Evolutionary conservation across 2,113 vertebrate genomes (phyloP), one percentile per base, ranked within the genome.

Genomic region (Carassius auratus): DNA sequence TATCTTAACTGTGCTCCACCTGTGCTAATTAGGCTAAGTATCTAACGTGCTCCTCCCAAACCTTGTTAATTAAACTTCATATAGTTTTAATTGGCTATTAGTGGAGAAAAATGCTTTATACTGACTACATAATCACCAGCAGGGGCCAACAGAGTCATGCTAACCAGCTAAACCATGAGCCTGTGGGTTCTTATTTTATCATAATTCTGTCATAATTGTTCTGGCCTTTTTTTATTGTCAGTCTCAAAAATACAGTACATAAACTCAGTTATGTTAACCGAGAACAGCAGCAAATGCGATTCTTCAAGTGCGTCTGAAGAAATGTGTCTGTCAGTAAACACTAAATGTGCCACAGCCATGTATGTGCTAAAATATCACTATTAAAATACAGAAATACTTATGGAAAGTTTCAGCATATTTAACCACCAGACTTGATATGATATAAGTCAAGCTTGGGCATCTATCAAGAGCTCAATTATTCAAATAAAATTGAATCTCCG

Each of bases 211-310:
- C 13, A 64, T 8, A 33, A 79, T 23, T 61, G 55, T 66, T 48
- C 59, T 26, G 8, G 38, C 33, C 59, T 19, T 17, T 62, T n/a
- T 45, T 14, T 61, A 8, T 45, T 21, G 57, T 45, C 57, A 15
- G 36, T 26, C 36, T 79, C 8, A 42, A 62, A 42, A 38, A n/a
- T 64, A 80, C 57, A 62, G 77, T 79, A 80, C 77, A 64, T 45
- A 23, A 80, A 45, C 59, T 80, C 57, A 17, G 33, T 42, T 45
- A 8, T 42, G 77, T 42, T 45, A 80, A 80, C 77, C 3, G 19
- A 42, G 50, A 38, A n/a, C 38, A 78, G 33, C 57, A 79, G 55
- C 76, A 61, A 78, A 59, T 61, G 55, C 30, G 23, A 1, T 61
- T 59, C 30, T 78, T 78, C 30, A 61, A 61, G 19, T 33, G 1